phyloP scores from a whole-genome alignment of 2,888 invertebrate species.

The Pteria penguin region DNA sequence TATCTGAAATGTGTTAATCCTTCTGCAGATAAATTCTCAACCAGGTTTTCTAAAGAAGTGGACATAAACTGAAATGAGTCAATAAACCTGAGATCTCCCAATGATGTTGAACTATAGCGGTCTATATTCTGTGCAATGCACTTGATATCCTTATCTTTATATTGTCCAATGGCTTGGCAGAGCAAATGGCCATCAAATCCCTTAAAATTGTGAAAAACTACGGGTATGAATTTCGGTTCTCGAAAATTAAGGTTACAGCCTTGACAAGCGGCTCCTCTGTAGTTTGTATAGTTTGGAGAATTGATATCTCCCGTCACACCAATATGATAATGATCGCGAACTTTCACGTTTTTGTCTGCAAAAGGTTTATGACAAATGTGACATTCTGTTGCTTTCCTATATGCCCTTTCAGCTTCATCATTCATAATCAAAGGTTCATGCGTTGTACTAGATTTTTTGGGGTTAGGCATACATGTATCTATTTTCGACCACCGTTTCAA shows the following conservation, averaged over 20 bases:
- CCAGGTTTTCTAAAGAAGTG: conserved; percentile 32
- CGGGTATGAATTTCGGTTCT: conserved; percentile 37
- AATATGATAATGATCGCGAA: conserved; percentile 32
- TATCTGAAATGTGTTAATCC: conserved; percentile 33
- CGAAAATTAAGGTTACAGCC: background rate
- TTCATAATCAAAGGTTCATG: background rate
- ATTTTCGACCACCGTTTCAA: conserved; percentile 29
- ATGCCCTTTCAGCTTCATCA: background rate
- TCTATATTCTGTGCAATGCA: conserved; percentile 48
- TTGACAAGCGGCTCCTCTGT: background rate
- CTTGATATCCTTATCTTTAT: conserved; percentile 30
- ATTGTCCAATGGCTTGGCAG: conserved; percentile 27
- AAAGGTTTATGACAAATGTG: conserved; percentile 35
- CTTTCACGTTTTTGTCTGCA: conserved; percentile 1
- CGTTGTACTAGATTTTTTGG: conserved; percentile 12
- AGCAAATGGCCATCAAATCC: conserved; percentile 42
- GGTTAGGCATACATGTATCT: conserved; percentile 11
- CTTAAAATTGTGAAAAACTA: conserved; percentile 45
- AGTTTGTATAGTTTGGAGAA: background rate
- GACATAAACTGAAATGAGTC: conserved; percentile 44
- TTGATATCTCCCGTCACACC: conserved; percentile 3
- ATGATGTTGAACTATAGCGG: conserved; percentile 39
- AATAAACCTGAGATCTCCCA: conserved; percentile 42
- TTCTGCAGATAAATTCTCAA: conserved; percentile 35
- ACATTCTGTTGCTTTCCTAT: conserved; percentile 4